Evolutionary conservation across 2,888 invertebrate species (phyloP), one percentile per base, ranked within the genome.

Genomic region (Acleris emargana): DNA sequence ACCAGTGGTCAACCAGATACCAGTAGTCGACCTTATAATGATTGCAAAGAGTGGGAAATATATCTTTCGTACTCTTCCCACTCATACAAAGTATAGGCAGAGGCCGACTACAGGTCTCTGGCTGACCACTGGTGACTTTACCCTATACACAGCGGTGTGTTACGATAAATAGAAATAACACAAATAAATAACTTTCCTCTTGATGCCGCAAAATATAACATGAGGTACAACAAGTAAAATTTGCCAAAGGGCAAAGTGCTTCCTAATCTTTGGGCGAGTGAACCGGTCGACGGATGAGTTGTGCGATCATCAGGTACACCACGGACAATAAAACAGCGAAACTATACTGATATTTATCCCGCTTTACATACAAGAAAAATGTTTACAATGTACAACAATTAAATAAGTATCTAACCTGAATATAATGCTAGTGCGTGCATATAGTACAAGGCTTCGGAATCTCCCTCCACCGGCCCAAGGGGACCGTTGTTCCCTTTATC

Each of bases 261-360:
- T 54, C 32, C 3, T 13, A 13, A 38, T 38, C 52, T 53, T 53
- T 47, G 38, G 25, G 58, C 52, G 63, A 64, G 58, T 58, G 32
- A 20, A 58, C 63, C 53, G 53, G 52, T 53, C 53, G 20, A 22
- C 53, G 49, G 58, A 25, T 52, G 38, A 53, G 25, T 58, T 64
- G 64, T 64, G 64, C 64, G 64, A 59, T 58, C 20, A 59, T 64
- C 64, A 64, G 64, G 64, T 64, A 64, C 64, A 64, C 7, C 13
- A 38, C 28, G 5, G 38, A 52, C 58, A 52, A 52, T n/a, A 42
- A 58, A 42, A 47, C 53, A 38, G 25, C 49, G n/a, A 47, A 49
- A 58, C 28, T 62, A 43, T 28, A 38, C 50, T 17, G 32, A 20
- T 38, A 49, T 42, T 64, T 20, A 49, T 49, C 53, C 57, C 58